Evolutionary conservation across 1,140 invertebrate genomes (phyloP).

Genomic region (Philotrypesis tridentata): DNA sequence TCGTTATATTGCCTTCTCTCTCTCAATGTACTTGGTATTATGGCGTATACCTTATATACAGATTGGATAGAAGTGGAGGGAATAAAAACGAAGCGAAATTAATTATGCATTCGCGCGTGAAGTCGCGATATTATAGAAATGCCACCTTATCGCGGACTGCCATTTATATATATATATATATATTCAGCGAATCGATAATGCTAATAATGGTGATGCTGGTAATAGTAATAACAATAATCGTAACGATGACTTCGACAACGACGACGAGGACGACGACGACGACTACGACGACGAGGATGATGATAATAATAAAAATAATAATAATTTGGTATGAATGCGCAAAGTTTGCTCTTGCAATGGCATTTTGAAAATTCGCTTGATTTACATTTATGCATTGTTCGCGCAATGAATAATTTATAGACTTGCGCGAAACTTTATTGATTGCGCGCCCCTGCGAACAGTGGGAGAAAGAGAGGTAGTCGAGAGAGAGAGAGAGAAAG

Average conservation of each 20-base stretch:
- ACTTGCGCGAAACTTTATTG: slow-evolving; percentile 47
- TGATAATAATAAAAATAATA: neutral
- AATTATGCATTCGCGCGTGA: slow-evolving; percentile 26
- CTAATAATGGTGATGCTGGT: too few relatives aligned
- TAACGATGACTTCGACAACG: too few relatives aligned
- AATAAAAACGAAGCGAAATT: neutral
- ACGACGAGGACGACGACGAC: too few relatives aligned
- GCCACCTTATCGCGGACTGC: slow-evolving; percentile 6
- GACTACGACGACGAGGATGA: too few relatives aligned
- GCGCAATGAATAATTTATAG: slow-evolving; percentile 48
- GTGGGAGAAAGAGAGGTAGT: neutral
- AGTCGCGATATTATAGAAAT: slow-evolving; percentile 20
- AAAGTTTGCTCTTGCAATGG: slow-evolving; percentile 33
- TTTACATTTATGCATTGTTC: slow-evolving; percentile 49
- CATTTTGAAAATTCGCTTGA: slow-evolving; percentile 45
- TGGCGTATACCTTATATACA: too few relatives aligned
- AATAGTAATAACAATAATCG: slow-evolving; percentile 10
- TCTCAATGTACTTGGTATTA: too few relatives aligned
- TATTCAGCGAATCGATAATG: slow-evolving; percentile 38
- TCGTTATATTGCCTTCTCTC: too few relatives aligned
- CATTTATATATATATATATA: too few relatives aligned
- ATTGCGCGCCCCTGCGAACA: neutral
- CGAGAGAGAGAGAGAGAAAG: neutral
- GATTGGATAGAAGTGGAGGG: neutral
- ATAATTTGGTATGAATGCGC: slow-evolving; percentile 43